Base-by-base conservation (phyloP, 2,797 vertebrate genomes). In the Rhinella marina region DNA sequence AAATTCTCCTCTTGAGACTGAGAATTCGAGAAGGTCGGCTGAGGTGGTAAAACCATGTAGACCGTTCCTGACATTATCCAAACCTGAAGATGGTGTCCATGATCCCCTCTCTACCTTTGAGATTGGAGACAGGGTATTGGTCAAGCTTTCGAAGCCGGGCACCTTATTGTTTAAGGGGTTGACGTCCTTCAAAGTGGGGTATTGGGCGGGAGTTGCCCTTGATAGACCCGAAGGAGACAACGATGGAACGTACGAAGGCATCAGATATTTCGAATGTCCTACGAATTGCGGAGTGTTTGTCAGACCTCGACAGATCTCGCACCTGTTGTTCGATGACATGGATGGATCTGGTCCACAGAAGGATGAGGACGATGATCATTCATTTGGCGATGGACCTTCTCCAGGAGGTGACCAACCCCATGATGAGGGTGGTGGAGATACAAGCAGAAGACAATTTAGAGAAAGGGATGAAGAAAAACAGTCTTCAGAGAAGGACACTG, bases 151-250 rank as follows among this genome's bases (percentile, higher is more conserved):
- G 2, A 92, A 92, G 41, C 89, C 90, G 23, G 92, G 93, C 56
- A 91, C 91, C 3, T 88, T 94, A 7, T 92, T 87, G 88, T 94
- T 92, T 83, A 93, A 95, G 91, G 94, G 93, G 17, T 68, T 0
- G 13, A 90, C 91, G 2, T 57, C 54, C 17, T 94, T 94, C 89
- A 92, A 70, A 4, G 82, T 83, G 14, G 94, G 93, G 0, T 90
- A 90, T 1, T 94, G 94, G 94, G 93, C 92, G 86, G 93, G 92
- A 6, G 93, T 94, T 19, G 92, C 91, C 0, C 91, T 94, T 62
- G 94, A 94, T 85, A 91, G 85, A 61, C 90, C 94, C 52, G 91
- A 88, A 84, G 94, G 93, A 54, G 92, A 92, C 64, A 89, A 90
- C 11, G 77, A 91, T 91, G 94, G 94, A 73, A 92, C 90, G 7